Evolutionary conservation across 2,113 vertebrate genomes (phyloP), one percentile per base, ranked within the genome.

Genomic region (Mixornis gularis): DNA sequence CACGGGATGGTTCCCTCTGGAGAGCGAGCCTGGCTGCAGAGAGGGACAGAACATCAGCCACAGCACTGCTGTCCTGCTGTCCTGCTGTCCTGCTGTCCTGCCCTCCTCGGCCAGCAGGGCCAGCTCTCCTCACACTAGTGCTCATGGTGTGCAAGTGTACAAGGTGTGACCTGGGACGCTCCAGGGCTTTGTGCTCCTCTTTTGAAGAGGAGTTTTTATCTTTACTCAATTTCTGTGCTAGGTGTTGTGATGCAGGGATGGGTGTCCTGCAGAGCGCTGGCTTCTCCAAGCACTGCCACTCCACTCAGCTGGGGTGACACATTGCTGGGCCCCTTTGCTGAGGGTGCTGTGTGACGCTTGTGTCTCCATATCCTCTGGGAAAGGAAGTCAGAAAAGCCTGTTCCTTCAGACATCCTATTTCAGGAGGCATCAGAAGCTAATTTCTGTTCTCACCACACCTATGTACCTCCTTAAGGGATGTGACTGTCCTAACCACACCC

Each of bases 51-150:
- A 2, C 2, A 1, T 8, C 62, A 24, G 55, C 62, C 41, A 12
- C 18, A 22, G 56, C 1, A 0, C 24, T 4, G 38, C 12, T 26
- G 58, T 34, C 19, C 65, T 40, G 46, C 71, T 46, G 73, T 3
- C 74, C 64, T 29, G 41, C 34, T 59, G 5, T 22, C 46, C 46
- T 22, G 27, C 51, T 43, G 72, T 3, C 63, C 63, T 3, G 40
- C 9, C 24, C 38, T 58, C 1, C 15, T 0, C 1, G 21, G 22
- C 16, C 46, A 12, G 60, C 0, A 0, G 7, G 51, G 51, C 51
- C 74, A 62, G 14, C 1, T 24, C 62, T 44, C 25, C 71, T 66
- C 10, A 5, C 8, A 17, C 17, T 13, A 17, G 27, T 17, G 52
- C 1, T 58, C 7, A 2, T 13, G 19, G 43, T 10, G 59, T 5